A percentile compares a stretch with the other conserved stretches of the same genome.
These are phyloP conservation scores for Salpingus planirostris DNA, from an alignment of 2,888 invertebrate genomes.

Conservation along the genomic window DNA sequence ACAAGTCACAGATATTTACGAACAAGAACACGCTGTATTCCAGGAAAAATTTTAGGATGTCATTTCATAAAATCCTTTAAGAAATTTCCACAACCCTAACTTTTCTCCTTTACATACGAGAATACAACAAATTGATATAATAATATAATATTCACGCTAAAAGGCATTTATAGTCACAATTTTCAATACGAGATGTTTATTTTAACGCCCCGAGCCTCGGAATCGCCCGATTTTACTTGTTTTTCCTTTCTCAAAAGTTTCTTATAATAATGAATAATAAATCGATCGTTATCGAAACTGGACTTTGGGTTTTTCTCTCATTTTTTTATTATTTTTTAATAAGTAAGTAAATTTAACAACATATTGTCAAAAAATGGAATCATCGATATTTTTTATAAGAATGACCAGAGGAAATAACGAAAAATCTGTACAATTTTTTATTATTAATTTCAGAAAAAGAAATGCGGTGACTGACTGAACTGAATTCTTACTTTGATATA, in stretches of 20 bases:
- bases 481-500: slow-evolving; percentile 32
- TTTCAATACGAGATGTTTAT: too few relatives aligned
- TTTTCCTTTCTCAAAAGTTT: too few relatives aligned
- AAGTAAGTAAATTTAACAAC: too few relatives aligned
- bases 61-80: too few relatives aligned
- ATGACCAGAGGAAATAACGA: slow-evolving; percentile 12
- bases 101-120: slow-evolving; percentile 34
- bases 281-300: too few relatives aligned
- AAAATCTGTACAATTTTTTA: slow-evolving; percentile 13
- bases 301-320: slow-evolving; percentile 4
- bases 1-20: slow-evolving; percentile 42
- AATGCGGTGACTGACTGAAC: too few relatives aligned
- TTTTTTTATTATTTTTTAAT: slow-evolving; percentile 28
- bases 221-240: too few relatives aligned
- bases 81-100: slow-evolving; percentile 22
- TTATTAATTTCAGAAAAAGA: slow-evolving; percentile 15
- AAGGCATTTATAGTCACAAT: slow-evolving; percentile 45
- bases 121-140: slow-evolving; percentile 39
- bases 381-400: slow-evolving; percentile 27
- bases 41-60: slow-evolving; percentile 25
- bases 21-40: slow-evolving; percentile 40
- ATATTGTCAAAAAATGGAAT: slow-evolving; percentile 45
- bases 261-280: too few relatives aligned
- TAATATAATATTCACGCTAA: slow-evolving; percentile 41
- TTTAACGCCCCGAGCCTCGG: too few relatives aligned